phyloP scores from a whole-genome alignment of 2,113 vertebrate genomes.

The Semnornis frantzii region DNA sequence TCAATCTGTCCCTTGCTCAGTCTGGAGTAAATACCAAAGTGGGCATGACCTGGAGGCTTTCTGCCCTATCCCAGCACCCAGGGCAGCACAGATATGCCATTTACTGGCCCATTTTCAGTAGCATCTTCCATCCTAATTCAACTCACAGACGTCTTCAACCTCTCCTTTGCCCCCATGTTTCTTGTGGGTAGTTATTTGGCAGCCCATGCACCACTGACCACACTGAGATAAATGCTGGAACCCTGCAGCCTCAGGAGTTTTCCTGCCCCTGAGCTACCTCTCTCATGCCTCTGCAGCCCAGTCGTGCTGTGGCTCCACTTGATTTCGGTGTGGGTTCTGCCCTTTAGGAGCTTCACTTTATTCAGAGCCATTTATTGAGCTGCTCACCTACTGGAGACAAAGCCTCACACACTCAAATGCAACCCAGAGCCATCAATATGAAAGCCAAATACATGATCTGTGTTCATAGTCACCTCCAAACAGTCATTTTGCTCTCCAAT shows the following conservation, averaged over 20 bases:
- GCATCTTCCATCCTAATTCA: neutral
- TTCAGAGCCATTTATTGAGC: neutral
- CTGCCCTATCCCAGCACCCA: neutral
- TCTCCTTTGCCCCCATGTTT: neutral
- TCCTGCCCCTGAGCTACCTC: neutral
- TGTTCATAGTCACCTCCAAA: neutral
- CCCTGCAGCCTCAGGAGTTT: fast-evolving
- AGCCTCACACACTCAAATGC: neutral
- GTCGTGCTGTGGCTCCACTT: neutral
- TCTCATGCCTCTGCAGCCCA: neutral
- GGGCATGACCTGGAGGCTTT: neutral
- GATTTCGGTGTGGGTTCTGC: neutral
- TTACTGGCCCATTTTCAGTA: neutral
- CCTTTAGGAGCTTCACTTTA: neutral
- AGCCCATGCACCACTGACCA: fast-evolving
- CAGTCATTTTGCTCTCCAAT: neutral
- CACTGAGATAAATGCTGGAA: neutral
- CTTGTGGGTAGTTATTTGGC: neutral
- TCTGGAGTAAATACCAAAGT: neutral
- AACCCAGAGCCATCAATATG: neutral
- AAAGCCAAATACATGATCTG: neutral
- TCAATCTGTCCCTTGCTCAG: neutral
- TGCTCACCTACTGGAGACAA: neutral
- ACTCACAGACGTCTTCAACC: neutral
- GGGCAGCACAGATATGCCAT: neutral